A percentile compares a stretch with the other conserved stretches of the same genome.
Conservation (phyloP, 2,888 invertebrate species). For the Hemaris fuciformis region DNA sequence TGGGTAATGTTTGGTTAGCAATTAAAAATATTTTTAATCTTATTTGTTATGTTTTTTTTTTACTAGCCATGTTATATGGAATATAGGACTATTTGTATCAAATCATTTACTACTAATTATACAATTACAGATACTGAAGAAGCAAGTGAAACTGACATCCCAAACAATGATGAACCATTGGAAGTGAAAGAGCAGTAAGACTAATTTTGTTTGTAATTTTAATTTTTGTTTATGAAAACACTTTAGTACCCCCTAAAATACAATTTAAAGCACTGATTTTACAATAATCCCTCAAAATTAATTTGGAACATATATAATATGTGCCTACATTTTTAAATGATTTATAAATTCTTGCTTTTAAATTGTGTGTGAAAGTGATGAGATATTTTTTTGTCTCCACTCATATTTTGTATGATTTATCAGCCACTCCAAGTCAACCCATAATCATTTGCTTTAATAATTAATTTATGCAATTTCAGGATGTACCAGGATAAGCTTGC, state of each 20-base stretch:
- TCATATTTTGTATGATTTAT: no score
- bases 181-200: conserved; percentile 94
- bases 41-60: not conserved
- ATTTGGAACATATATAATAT: no score
- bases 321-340: no score
- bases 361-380: no score
- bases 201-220: not conserved
- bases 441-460: no score
- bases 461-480: no score
- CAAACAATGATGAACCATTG: conserved; percentile 89
- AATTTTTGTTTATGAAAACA: not conserved
- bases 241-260: no score
- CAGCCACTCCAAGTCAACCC: no score
- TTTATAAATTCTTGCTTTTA: no score
- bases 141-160: conserved; percentile 97
- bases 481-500: conserved; percentile 95
- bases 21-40: conserved; percentile 2
- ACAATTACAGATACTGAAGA: conserved; percentile 91
- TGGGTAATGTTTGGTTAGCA: not conserved
- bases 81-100: not conserved
- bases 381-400: no score
- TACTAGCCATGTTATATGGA: not conserved
- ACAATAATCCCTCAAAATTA: no score
- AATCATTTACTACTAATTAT: conserved; percentile 13
- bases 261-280: no score